Conservation (phyloP, 1,140 invertebrate species). For the Oryctes rhinoceros region DNA sequence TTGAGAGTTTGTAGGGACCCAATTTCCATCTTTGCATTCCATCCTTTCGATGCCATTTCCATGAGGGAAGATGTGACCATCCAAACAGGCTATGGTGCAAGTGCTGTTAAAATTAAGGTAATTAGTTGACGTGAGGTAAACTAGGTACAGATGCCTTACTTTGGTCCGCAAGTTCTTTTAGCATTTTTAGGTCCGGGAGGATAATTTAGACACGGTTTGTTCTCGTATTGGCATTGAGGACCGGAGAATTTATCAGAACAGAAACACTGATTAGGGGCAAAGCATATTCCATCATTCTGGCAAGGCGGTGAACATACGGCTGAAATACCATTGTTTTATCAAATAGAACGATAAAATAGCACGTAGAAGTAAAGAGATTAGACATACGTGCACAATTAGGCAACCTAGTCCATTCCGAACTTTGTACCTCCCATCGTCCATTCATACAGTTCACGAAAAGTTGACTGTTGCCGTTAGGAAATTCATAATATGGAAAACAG, state of each 20-base stretch:
- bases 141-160: slow-evolving; percentile 65
- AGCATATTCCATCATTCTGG: slow-evolving; percentile 81
- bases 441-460: slow-evolving; percentile 66
- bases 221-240: slow-evolving; percentile 77
- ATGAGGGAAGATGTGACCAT: slow-evolving; percentile 73
- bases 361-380: neutral
- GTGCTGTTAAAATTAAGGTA: slow-evolving; percentile 58
- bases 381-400: slow-evolving; percentile 72
- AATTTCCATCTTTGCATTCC: slow-evolving; percentile 70
- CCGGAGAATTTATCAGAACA: slow-evolving; percentile 79
- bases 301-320: slow-evolving; percentile 78
- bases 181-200: slow-evolving; percentile 74
- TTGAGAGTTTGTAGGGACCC: slow-evolving; percentile 68
- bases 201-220: slow-evolving; percentile 72
- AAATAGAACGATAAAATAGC: neutral
- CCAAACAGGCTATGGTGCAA: slow-evolving; percentile 71
- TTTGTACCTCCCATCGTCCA: slow-evolving; percentile 66
- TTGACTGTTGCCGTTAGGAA: slow-evolving; percentile 66
- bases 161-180: slow-evolving; percentile 68
- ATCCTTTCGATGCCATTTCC: slow-evolving; percentile 69
- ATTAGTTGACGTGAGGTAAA: neutral
- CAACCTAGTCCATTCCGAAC: slow-evolving; percentile 62
- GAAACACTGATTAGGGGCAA: slow-evolving; percentile 73
- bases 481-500: slow-evolving; percentile 67
- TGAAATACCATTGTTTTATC: slow-evolving; percentile 55